Percentiles rank a stretch among this genome's conserved stretches.
These are phyloP conservation scores for Irena cyanogastra DNA, from an alignment of 2,113 vertebrate species.

Conservation along the genomic window DNA sequence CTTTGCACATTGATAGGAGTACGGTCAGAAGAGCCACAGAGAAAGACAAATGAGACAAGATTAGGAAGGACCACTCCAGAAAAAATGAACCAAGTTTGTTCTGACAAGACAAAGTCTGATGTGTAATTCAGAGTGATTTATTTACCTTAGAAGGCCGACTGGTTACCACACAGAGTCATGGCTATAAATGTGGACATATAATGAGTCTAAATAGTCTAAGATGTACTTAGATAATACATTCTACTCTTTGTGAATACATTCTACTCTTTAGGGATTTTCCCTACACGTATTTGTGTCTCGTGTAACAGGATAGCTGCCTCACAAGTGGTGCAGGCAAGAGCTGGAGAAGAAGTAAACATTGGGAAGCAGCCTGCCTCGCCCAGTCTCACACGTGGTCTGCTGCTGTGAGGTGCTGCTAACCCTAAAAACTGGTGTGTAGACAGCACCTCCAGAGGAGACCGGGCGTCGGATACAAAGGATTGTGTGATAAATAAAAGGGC, in stretches of 20 bases:
- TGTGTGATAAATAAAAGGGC: too few species aligned
- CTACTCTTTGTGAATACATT: rapidly evolving
- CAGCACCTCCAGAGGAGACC: not conserved
- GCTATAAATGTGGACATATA: not conserved
- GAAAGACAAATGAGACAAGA: not conserved
- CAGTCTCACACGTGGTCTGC: rapidly evolving
- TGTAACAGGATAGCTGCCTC: not conserved
- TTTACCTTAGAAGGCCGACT: not conserved
- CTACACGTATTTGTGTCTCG: rapidly evolving
- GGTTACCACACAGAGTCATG: not conserved
- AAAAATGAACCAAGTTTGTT: not conserved
- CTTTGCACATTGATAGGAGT: not conserved
- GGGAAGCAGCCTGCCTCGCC: not conserved
- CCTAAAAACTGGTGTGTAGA: not conserved
- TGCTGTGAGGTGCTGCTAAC: not conserved
- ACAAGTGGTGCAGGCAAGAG: rapidly evolving
- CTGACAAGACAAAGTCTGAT: not conserved
- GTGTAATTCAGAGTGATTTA: not conserved
- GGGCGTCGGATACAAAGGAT: not conserved
- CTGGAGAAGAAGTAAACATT: not conserved
- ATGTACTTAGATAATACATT: rapidly evolving
- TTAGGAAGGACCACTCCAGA: not conserved
- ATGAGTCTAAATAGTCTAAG: not conserved
- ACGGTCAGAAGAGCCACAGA: not conserved
- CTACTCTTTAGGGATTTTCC: not conserved